Base-by-base conservation (phyloP, 2,888 invertebrate genomes). In the Drosophila macrospina region DNA sequence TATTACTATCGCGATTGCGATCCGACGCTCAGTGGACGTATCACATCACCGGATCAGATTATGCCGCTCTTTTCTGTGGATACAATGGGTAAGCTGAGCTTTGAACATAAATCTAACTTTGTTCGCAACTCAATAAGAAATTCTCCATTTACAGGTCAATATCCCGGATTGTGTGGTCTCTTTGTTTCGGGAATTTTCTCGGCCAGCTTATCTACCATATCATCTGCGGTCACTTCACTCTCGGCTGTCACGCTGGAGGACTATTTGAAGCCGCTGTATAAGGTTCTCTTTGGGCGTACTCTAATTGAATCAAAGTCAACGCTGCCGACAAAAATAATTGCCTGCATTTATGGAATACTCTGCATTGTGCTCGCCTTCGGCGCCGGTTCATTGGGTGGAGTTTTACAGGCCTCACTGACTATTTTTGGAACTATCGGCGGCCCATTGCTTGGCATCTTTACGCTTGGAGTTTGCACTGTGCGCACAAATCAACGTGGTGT, bases 181-280 rank as follows among this genome's bases (percentile, higher is more conserved):
- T 98, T 98, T 90, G 96, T 98, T 0, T 97, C 98, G 5, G 96
- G 98, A 2, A 96, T 98, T 59, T 98, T 98, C 91, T 97, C 97
- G 80, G 98, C 97, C 0, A 96, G 98, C 0, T 93, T 98, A 4
- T 98, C 98, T 48, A 97, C 98, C 0, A 95, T 98, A 60, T 98
- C 98, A 0, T 97, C 98, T 0, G 95, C 97, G 0, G 94, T 98
- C 59, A 98, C 98, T 88, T 97, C 98, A 1, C 93, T 98, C 11
- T 96, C 98, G 0, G 98, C 98, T 1, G 97, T 98, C 2, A 96
- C 97, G 0, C 93, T 98, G 39, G 96, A 97, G 86, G 98, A 98
- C 92, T 97, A 98, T 78, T 92, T 98, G 1, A 95, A 95, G 91
- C 93, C 93, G 1, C 61, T 93, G 20, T 93, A 93, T 72, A 90